Evolutionary conservation across 2,888 invertebrate species (phyloP).

Genomic region (Congeria kusceri): DNA sequence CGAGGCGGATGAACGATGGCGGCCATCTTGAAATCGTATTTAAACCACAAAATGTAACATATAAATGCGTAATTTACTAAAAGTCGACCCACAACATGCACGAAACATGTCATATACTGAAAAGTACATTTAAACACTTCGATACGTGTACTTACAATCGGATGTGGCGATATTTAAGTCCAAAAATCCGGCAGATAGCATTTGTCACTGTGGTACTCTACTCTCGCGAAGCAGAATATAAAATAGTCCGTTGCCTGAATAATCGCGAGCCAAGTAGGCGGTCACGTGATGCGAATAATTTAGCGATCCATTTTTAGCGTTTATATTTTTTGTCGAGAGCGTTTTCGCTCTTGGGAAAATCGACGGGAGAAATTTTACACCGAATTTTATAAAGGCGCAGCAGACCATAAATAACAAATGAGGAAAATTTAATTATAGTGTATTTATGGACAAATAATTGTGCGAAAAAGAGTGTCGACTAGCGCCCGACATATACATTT

Average conservation of each 20-base stretch:
- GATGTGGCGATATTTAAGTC: constrained; percentile 11
- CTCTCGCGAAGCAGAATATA: constrained; percentile 46
- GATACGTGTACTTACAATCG: constrained; percentile 22
- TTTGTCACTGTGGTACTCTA: constrained; percentile 24
- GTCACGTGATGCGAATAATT: constrained; percentile 58
- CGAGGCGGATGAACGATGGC: constrained; percentile 40
- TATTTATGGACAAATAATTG: constrained; percentile 11
- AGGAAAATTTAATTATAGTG: constrained; percentile 10
- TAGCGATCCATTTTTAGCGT: constrained; percentile 41
- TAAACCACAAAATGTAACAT: too few relatives aligned
- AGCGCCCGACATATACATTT: too few relatives aligned
- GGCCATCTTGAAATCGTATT: constrained; percentile 57
- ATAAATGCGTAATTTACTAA: too few relatives aligned
- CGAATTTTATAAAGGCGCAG: constrained; percentile 3
- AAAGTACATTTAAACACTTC: neutral
- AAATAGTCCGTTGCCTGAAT: constrained; percentile 57
- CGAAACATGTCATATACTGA: too few relatives aligned
- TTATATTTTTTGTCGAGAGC: constrained; percentile 3
- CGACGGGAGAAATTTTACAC: constrained; percentile 8
- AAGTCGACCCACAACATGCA: too few relatives aligned
- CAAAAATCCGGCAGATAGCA: constrained; percentile 34
- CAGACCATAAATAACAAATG: constrained; percentile 30
- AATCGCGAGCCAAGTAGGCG: constrained; percentile 29
- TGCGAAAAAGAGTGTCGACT: neutral
- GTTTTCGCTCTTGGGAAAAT: constrained; percentile 20